Conservation (phyloP, 2,113 vertebrate genomes). For the Nematolebias whitei region DNA sequence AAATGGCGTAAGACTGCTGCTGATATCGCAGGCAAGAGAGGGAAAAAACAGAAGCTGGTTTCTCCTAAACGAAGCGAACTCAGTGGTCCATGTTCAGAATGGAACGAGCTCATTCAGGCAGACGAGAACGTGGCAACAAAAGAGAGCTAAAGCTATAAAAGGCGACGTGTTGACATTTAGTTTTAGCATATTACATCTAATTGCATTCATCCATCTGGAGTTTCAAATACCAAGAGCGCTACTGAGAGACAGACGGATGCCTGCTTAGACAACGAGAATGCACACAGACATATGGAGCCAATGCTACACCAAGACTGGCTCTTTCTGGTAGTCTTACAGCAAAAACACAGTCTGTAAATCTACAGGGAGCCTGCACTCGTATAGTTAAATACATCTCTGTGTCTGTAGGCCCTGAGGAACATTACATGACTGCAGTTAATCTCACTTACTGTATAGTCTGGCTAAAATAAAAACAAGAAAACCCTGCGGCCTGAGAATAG, state of each 20-base stretch:
- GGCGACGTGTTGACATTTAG: conserved; percentile 61
- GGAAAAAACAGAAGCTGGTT: conserved; percentile 18
- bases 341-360: conserved; percentile 27
- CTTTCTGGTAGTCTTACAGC: conserved; percentile 28
- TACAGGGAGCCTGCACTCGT: conserved; percentile 27
- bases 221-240: conserved; percentile 48
- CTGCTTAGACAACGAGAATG: conserved; percentile 23
- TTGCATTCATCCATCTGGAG: conserved; percentile 64
- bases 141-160: conserved; percentile 42
- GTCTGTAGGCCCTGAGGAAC: conserved; percentile 16
- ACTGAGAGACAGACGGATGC: conserved; percentile 42
- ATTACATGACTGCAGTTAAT: conserved; percentile 32
- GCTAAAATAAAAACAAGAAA: conserved; percentile 14
- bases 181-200: conserved; percentile 55
- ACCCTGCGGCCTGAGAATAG: conserved; percentile 1
- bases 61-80: conserved; percentile 61
- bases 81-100: conserved; percentile 57
- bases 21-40: conserved; percentile 27
- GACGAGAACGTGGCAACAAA: conserved; percentile 46
- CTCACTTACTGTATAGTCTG: conserved; percentile 27
- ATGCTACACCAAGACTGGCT: conserved; percentile 14
- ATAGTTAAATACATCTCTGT: conserved; percentile 34
- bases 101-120: conserved; percentile 53
- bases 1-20: conserved; percentile 23
- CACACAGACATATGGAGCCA: conserved; percentile 33